Base-by-base conservation (phyloP, 2,113 vertebrate species). In the Apodemus sylvaticus region DNA sequence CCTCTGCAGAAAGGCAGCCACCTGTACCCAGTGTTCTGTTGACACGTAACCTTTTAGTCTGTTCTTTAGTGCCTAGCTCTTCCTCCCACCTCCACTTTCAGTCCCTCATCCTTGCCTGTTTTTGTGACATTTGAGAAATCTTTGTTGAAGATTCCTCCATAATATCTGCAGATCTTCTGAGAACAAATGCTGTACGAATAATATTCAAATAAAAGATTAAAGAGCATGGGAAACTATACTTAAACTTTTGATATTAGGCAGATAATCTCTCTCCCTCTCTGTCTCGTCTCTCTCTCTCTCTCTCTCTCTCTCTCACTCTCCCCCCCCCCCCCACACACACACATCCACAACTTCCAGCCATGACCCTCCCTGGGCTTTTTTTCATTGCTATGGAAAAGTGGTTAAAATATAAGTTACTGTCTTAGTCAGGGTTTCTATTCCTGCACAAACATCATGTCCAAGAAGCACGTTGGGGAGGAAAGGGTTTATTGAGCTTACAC, bases 61-160 rank as follows among this genome's bases (percentile, higher is more conserved):
- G 79, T 7, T 89, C 60, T 58, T 76, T 53, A 60, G 60, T 55
- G 83, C 93, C 83, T 62, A 10, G 45, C 36, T 31, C 74, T 64
- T 55, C 85, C 24, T 51, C 13, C 29, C 45, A 20, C 3, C 13
- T 14, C 22, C 26, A 68, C 8, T 89, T 94, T 74, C 60, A 73
- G 24, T 71, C 81, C 78, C 16, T 89, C 55, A 34, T 93, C 24
- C 14, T 94, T 60, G 26, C 78, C 16, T 24, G n/a, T 78, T 95
- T 95, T 39, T 76, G 78, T 85, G 73, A 76, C 92, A 97, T 93
- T 95, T 93, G 73, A 93, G 55, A 96, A 94, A 70, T 17, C 31
- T 87, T 29, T 68, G 36, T 20, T 79, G 64, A 85, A 91, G 93
- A 76, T 83, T 89, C 70, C 90, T 97, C 82, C 68, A 55, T 3